Evolutionary conservation across 2,797 vertebrate genomes (phyloP).

Genomic region (Acrocephalus scirpaceus): DNA sequence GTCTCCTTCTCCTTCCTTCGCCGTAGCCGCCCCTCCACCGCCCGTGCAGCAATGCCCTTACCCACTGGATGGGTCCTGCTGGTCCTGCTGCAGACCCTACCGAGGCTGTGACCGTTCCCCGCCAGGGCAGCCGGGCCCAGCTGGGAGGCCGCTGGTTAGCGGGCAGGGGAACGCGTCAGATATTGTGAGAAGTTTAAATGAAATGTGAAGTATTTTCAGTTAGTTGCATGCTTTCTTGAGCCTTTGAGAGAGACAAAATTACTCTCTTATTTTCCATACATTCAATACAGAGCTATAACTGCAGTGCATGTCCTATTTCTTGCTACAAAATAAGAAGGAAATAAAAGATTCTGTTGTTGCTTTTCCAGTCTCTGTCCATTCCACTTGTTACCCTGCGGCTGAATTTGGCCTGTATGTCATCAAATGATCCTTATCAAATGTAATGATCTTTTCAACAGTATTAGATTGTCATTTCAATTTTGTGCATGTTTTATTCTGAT

Average conservation of each 20-base stretch:
- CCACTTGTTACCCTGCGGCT: neutral
- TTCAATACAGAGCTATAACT: neutral
- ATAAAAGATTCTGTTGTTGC: neutral
- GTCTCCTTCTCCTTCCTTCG: too few species aligned
- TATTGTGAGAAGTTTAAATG: neutral
- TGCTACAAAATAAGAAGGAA: neutral
- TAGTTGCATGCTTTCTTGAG: neutral
- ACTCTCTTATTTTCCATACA: neutral
- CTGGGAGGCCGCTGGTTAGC: too few species aligned
- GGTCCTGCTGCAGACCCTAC: too few species aligned
- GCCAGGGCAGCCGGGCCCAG: too few species aligned
- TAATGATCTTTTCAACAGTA: slow-evolving; percentile 26
- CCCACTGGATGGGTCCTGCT: too few species aligned
- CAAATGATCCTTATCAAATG: slow-evolving; percentile 27
- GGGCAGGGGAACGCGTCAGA: too few species aligned
- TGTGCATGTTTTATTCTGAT: neutral
- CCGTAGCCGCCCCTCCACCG: too few species aligned
- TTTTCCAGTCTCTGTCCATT: neutral
- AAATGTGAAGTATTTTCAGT: neutral
- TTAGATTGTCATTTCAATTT: slow-evolving; percentile 24
- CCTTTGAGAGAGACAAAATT: neutral
- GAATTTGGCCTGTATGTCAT: neutral
- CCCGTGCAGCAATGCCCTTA: too few species aligned
- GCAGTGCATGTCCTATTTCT: neutral
- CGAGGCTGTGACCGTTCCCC: too few species aligned